Evolutionary conservation across 2,797 vertebrate species (phyloP), one percentile per base, ranked within the genome.

Genomic region (Malacoctenus gilli): DNA sequence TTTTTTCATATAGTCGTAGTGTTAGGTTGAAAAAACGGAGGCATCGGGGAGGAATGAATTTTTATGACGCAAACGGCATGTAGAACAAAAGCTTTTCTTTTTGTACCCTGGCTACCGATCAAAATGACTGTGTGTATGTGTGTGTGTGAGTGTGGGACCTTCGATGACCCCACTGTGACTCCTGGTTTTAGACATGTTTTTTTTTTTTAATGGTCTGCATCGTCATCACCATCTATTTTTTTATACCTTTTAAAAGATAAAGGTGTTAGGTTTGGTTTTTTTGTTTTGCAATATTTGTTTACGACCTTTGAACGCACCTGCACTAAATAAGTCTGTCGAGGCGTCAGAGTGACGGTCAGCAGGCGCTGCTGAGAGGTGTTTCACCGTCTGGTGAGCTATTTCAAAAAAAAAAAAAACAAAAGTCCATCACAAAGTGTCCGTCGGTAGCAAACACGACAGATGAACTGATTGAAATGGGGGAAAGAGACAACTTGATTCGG

Each of bases 1-100:
- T 15, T 77, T 79, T n/a, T 78, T 77, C 54, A 69, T 46, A 77
- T 61, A 41, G 37, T 39, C 53, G 54, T 77, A 75, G 67, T 56
- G 47, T 61, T 82, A 77, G 73, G 55, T 60, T 41, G 18, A 21
- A 37, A 16, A 21, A 37, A 60, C 38, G 60, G 51, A 63, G 46
- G 65, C 52, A 67, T 41, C 46, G 59, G 69, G 35, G 23, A 74
- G 35, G 23, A 74, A 75, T 42, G 9, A 43, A 41, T 71, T 77
- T 84, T 80, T 64, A 77, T 67, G 30, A 69, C 25, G 52, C 16
- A 66, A 74, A 44, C 3, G 1, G 39, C 18, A 65, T 68, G 36
- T 57, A 38, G 41, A 68, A 71, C 20, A 61, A 62, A 68, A 68
- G 20, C 59, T 51, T 56, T 47, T 18, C 20, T 47, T 59, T 54